Conservation (phyloP, 2,888 invertebrate species). For the Mantis religiosa region DNA sequence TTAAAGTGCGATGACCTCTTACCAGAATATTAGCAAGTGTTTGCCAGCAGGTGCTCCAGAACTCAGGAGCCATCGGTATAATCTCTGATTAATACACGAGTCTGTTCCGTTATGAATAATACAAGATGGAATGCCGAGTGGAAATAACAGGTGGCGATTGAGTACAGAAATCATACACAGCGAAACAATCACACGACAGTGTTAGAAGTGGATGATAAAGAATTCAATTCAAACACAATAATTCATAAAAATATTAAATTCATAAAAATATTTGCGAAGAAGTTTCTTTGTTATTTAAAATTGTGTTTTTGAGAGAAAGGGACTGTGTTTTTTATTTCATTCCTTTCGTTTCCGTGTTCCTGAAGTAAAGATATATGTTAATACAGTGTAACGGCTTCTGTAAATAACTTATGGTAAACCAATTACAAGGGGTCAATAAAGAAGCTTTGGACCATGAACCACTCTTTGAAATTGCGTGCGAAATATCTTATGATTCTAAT, state of each 20-base stretch:
- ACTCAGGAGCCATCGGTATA: background rate
- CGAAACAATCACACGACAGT: background rate
- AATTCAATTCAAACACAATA: too few species aligned
- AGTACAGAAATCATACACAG: background rate
- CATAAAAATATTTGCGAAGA: slow-evolving; percentile 13
- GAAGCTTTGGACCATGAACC: slow-evolving; percentile 32
- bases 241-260: too few species aligned
- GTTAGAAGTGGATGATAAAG: too few species aligned
- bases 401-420: slow-evolving; percentile 28
- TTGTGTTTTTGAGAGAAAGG: slow-evolving; percentile 29
- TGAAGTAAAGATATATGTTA: slow-evolving; percentile 26
- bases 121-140: background rate
- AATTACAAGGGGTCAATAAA: slow-evolving; percentile 32
- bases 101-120: background rate
- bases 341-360: slow-evolving; percentile 30
- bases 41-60: background rate
- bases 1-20: background rate
- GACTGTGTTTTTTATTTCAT: slow-evolving; percentile 31
- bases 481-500: too few species aligned
- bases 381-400: slow-evolving; percentile 32
- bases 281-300: slow-evolving; percentile 23
- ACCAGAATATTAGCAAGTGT: background rate
- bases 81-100: background rate
- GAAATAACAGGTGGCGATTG: background rate
- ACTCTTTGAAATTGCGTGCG: too few species aligned